Conservation (phyloP, 2,797 vertebrate species). For the Anniella stebbinsi region DNA sequence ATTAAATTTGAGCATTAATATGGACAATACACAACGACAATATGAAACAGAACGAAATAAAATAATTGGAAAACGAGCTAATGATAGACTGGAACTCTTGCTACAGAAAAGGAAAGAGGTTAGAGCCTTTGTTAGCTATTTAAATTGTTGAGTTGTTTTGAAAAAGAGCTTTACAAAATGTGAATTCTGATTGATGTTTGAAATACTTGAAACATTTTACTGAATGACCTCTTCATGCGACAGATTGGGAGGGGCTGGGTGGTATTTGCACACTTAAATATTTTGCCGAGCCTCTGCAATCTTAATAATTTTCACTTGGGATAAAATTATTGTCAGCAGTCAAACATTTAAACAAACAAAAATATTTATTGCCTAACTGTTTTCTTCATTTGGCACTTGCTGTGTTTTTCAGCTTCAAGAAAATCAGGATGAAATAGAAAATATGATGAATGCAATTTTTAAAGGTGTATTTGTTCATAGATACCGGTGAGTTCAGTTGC, state of each 20-base stretch:
- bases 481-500: constrained; percentile 88
- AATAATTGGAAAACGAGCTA: constrained; percentile 96
- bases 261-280: not conserved
- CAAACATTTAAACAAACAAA: not conserved
- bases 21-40: constrained; percentile 99
- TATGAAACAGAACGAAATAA: constrained; percentile 98
- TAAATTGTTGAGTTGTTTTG: not conserved
- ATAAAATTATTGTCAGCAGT: not conserved
- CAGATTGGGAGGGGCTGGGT: too few species aligned
- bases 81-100: constrained; percentile 94
- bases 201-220: not conserved
- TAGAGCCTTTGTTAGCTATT: constrained; percentile 50
- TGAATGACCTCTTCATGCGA: too few species aligned
- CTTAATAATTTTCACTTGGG: not conserved
- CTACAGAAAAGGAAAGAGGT: constrained; percentile 99
- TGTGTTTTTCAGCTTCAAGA: constrained; percentile 93
- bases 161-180: not conserved
- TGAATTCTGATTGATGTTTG: not conserved
- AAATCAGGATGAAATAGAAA: constrained; percentile 99
- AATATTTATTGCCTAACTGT: not conserved
- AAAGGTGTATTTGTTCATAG: constrained; percentile 99
- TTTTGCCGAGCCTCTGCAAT: not conserved
- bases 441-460: constrained; percentile 99
- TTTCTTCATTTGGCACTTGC: constrained; percentile 22
- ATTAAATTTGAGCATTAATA: constrained; percentile 98